Conservation (phyloP, 2,888 invertebrate genomes). For the Shargacucullia verbasci region DNA sequence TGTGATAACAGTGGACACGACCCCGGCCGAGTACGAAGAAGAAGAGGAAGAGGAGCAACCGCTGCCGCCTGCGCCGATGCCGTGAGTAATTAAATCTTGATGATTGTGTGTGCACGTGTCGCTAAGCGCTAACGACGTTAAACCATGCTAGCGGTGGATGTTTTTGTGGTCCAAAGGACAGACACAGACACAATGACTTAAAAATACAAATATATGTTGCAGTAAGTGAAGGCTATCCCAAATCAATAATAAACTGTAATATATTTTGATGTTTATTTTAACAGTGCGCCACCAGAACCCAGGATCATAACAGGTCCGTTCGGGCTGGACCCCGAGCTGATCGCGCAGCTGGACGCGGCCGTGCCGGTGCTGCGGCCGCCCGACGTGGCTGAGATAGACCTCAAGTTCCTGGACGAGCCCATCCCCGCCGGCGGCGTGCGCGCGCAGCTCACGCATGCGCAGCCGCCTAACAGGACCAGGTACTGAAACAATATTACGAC, state of each 20-base stretch:
- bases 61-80: slow-evolving; percentile 62
- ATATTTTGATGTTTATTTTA: slow-evolving; percentile 7
- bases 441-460: slow-evolving; percentile 66
- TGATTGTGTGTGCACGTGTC: too few species aligned
- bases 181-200: too few species aligned
- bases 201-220: neutral
- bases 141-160: too few species aligned
- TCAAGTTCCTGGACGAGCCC: slow-evolving; percentile 85
- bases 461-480: slow-evolving; percentile 65
- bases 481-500: too few species aligned
- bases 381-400: slow-evolving; percentile 81
- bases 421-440: slow-evolving; percentile 75
- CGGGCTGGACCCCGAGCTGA: slow-evolving; percentile 92
- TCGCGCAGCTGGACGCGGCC: slow-evolving; percentile 91
- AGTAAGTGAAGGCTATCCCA: too few species aligned
- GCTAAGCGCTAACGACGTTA: too few species aligned
- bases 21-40: slow-evolving; percentile 73
- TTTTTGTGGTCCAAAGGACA: too few species aligned
- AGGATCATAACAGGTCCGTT: slow-evolving; percentile 92
- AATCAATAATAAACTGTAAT: too few species aligned
- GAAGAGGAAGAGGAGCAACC: slow-evolving; percentile 73
- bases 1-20: slow-evolving; percentile 70
- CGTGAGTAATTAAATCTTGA: slow-evolving; percentile 60
- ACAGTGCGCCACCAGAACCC: slow-evolving; percentile 80
- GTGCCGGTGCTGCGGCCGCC: slow-evolving; percentile 72